Evolutionary conservation across 2,888 invertebrate species (phyloP).

Genomic region (Ormyrus thymus): DNA sequence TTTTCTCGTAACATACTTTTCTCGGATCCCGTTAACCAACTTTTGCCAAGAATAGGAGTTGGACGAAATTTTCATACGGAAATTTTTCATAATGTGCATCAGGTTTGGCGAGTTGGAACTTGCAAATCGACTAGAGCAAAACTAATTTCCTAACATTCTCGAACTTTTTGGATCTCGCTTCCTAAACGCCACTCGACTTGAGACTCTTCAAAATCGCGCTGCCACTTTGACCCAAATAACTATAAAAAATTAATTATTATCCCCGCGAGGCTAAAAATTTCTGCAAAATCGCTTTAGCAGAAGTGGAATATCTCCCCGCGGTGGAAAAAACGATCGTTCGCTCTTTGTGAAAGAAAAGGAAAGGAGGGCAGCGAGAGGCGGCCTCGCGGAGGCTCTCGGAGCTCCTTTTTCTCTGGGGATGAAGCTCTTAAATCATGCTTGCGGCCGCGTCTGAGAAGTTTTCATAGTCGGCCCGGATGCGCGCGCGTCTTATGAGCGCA

Average conservation of each 20-base stretch:
- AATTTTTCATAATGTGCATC: neutral
- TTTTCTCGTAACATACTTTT: too few species aligned
- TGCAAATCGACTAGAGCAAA: neutral
- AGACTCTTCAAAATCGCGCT: too few species aligned
- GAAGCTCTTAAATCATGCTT: slow-evolving; percentile 67
- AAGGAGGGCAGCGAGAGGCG: too few species aligned
- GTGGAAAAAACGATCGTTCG: too few species aligned
- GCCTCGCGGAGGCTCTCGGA: neutral
- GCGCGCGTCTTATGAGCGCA: slow-evolving; percentile 46
- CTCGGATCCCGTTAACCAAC: too few species aligned
- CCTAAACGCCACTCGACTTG: neutral
- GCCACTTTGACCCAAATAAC: too few species aligned
- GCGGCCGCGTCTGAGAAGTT: slow-evolving; percentile 69
- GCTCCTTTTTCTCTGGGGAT: slow-evolving; percentile 32
- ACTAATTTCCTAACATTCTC: neutral
- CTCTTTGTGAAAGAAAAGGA: too few species aligned
- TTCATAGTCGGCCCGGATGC: slow-evolving; percentile 65
- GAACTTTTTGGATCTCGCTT: neutral
- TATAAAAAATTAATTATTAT: too few species aligned
- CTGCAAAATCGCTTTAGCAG: too few species aligned
- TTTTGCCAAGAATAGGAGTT: neutral
- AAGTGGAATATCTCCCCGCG: too few species aligned
- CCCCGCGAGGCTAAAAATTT: too few species aligned
- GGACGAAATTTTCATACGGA: neutral
- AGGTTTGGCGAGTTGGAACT: slow-evolving; percentile 7